These are phyloP conservation scores for Erpobdella octoculata DNA, from an alignment of 2,888 invertebrate species.

Conservation along the genomic window DNA sequence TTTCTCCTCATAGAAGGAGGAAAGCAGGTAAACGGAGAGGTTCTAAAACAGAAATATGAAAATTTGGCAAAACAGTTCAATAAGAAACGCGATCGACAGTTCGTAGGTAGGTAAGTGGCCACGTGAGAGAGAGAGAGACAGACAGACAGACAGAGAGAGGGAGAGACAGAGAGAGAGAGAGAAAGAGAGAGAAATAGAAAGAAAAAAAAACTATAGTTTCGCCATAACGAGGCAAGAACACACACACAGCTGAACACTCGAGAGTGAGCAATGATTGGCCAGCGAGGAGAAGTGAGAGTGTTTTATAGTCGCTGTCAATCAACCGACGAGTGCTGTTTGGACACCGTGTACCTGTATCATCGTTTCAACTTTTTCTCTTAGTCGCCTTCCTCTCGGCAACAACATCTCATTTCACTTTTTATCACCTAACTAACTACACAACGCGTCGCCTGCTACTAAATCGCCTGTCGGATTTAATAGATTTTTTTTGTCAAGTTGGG, in stretches of 20 bases:
- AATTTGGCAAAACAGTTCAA: neutral
- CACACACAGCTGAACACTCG: neutral
- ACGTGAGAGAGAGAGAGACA: too few relatives aligned
- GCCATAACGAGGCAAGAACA: neutral
- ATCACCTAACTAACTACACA: too few relatives aligned
- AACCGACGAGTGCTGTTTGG: neutral
- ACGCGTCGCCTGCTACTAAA: too few relatives aligned
- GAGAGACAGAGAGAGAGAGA: too few relatives aligned
- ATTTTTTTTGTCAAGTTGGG: too few relatives aligned
- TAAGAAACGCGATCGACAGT: too few relatives aligned
- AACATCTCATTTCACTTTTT: too few relatives aligned
- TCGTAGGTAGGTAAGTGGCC: too few relatives aligned
- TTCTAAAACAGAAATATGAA: neutral
- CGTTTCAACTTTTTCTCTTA: neutral
- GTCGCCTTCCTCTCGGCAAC: too few relatives aligned
- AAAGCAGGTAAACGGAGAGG: neutral
- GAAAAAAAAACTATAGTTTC: neutral
- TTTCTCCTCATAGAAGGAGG: neutral
- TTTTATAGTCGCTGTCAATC: constrained; percentile 10
- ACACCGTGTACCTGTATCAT: constrained; percentile 9
- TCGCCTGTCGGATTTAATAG: too few relatives aligned
- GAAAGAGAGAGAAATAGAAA: too few relatives aligned
- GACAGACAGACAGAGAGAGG: too few relatives aligned
- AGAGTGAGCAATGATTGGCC: neutral
- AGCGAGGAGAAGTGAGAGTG: neutral